Percentiles rank a stretch among this genome's conserved stretches.
Conservation (phyloP, 2,797 vertebrate species). For the Micrastur ruficollis region DNA sequence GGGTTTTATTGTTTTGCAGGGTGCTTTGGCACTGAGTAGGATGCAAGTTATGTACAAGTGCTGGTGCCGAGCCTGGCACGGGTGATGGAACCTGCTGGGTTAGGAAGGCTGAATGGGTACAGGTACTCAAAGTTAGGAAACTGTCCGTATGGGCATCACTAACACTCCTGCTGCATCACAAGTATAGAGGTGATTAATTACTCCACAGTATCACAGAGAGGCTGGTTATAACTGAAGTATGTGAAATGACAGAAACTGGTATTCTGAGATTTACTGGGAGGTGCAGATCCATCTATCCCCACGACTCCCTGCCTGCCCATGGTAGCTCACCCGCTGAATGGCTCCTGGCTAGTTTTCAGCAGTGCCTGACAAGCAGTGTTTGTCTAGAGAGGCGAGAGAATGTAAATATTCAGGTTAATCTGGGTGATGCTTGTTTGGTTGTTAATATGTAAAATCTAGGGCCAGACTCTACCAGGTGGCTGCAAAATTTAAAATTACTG, state of each 20-base stretch:
- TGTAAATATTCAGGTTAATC: background rate
- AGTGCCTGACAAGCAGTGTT: background rate
- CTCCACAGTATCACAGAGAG: background rate
- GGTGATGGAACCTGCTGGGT: background rate
- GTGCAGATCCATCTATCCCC: background rate
- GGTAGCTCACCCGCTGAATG: fast-evolving
- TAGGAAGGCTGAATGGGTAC: background rate
- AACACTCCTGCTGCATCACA: fast-evolving
- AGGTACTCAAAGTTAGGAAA: background rate
- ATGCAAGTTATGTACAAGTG: background rate
- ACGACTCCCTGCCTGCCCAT: background rate
- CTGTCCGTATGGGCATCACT: background rate
- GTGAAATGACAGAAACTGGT: background rate
- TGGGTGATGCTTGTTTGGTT: background rate
- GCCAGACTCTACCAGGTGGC: background rate
- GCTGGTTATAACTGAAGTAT: background rate
- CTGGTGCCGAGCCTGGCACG: background rate
- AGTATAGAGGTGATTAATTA: background rate
- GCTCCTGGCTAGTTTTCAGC: background rate
- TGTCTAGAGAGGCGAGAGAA: background rate
- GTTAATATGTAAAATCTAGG: background rate
- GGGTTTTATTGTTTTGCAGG: background rate
- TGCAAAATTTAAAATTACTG: background rate
- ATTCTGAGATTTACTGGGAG: background rate
- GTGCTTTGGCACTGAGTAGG: background rate